Conservation (phyloP, 1,140 invertebrate species). For the Phymastichus coffea region DNA sequence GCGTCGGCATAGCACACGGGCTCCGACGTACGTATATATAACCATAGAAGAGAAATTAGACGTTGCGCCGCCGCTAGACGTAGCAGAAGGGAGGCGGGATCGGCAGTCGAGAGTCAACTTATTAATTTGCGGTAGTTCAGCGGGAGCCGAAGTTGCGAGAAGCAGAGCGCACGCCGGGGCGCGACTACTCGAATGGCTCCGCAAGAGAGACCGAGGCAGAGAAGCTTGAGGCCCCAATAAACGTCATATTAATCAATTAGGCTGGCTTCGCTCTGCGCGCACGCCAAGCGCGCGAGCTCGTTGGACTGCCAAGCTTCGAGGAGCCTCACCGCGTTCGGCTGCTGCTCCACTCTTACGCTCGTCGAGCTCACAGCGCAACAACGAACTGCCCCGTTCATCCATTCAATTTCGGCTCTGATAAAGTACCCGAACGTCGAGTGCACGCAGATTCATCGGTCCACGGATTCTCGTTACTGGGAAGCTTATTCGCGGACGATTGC, state of each 20-base stretch:
- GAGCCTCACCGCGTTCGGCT: neutral
- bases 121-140: conserved; percentile 25
- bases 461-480: too few relatives aligned
- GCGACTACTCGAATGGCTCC: conserved; percentile 13
- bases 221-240: conserved; percentile 12
- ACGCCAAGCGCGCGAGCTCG: neutral
- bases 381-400: conserved; percentile 3
- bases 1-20: too few relatives aligned
- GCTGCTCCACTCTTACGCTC: neutral
- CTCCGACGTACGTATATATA: too few relatives aligned
- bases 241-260: conserved; percentile 30
- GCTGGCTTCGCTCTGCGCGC: neutral
- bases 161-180: neutral
- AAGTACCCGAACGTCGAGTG: too few relatives aligned
- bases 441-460: too few relatives aligned
- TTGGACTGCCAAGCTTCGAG: neutral
- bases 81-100: too few relatives aligned
- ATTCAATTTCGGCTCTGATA: too few relatives aligned
- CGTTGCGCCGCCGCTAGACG: too few relatives aligned
- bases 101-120: conserved; percentile 21
- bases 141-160: neutral
- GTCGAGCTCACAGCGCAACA: neutral
- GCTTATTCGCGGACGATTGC: too few relatives aligned
- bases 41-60: too few relatives aligned
- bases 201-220: too few relatives aligned